Conservation (phyloP, 2,888 invertebrate genomes). For the Lysandra coridon region DNA sequence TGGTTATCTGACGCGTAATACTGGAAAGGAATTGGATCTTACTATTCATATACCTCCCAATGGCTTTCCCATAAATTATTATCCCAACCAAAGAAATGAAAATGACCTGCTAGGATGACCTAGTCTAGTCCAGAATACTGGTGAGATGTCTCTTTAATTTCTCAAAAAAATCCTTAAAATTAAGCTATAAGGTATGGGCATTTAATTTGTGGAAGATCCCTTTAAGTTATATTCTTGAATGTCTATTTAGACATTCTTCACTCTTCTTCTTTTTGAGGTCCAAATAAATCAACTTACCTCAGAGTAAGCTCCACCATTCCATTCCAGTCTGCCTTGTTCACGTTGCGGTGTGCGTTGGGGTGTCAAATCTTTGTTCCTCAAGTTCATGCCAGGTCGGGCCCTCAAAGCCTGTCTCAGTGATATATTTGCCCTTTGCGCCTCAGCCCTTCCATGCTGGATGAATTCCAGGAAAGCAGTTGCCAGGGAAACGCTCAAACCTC, state of each 20-base stretch:
- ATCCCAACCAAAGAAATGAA: no score
- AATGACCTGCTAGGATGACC: no score
- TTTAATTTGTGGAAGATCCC: no score
- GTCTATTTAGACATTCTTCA: no score
- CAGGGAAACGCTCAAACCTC: constrained; percentile 93
- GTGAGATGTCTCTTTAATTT: no score
- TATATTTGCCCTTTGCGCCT: constrained; percentile 89
- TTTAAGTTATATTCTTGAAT: no score
- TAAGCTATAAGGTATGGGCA: no score
- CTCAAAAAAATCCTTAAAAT: no score
- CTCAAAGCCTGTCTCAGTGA: constrained; percentile 91
- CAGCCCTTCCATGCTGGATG: constrained; percentile 91
- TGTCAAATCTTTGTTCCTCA: constrained; percentile 48
- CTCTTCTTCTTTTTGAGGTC: neutral
- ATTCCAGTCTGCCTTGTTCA: constrained; percentile 65
- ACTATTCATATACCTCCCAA: neutral
- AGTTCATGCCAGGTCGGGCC: constrained; percentile 90
- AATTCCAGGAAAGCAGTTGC: constrained; percentile 96
- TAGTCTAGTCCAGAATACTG: no score
- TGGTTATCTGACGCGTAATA: constrained; percentile 90
- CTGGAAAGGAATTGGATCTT: constrained; percentile 61
- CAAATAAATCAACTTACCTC: constrained; percentile 53
- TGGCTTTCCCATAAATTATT: no score
- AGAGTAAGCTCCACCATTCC: constrained; percentile 66
- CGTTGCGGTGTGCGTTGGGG: constrained; percentile 52